Evolutionary conservation across 1,140 invertebrate genomes (phyloP), one percentile per base, ranked within the genome.

Genomic region (Lepidurus apus): DNA sequence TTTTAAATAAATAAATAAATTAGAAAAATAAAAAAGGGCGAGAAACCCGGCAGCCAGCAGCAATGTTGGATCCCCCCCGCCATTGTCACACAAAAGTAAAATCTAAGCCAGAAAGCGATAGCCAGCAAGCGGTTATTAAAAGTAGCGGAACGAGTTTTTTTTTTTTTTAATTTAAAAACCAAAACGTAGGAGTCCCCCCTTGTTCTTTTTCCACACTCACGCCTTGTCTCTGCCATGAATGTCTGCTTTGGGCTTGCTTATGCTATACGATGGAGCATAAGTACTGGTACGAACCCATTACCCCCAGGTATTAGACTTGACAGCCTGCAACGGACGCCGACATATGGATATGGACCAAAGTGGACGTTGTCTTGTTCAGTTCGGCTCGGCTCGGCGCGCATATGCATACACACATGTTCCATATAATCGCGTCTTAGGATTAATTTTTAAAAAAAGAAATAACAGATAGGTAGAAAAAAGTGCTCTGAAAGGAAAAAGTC

Each of bases 281-380:
- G 53, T 65, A 65, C 53, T n/a, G 21, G 53, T 65, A 65, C 53
- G 53, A 65, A 65, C 53, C 53, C 53, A 65, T 65, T 65, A 65
- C 53, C 53, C 21, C 53, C 53, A 65, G 13, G 53, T 65, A 65
- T 65, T 9, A 65, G 53, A 65, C 53, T 65, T 65, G 53, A 65
- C 53, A 65, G 53, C 17, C 53, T 65, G 53, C 53, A 17, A 13
- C 53, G 45, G 21, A 65, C 13, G 53, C 53, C 53, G 53, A 65
- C 53, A 7, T 65, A 65, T 9, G 53, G 45, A 10, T 47, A 47
- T 47, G 45, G 45, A 47, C 45, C 45, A 47, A 10, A 47, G 53
- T 65, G 53, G 53, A 65, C 53, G 53, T 7, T 65, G 53, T 65
- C 53, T 65, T 65, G 8, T 17, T 65, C 53, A 11, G 45, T 10